Percentiles rank a stretch among this genome's conserved stretches.
phyloP scores from a whole-genome alignment of 2,113 vertebrate genomes.

The Crotalus helleri region DNA sequence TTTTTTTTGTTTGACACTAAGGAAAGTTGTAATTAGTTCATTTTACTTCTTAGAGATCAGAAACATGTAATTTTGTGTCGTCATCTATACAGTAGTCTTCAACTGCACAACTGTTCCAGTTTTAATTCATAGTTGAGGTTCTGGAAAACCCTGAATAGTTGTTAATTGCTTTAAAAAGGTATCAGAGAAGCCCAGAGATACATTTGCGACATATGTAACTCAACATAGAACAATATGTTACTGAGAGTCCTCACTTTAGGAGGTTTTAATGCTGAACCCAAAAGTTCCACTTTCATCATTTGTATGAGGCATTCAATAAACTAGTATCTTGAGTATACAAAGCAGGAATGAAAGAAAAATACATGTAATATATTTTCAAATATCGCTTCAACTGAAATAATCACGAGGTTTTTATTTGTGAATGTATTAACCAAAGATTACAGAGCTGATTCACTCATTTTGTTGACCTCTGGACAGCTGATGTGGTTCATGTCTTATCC shows the following conservation, averaged over 20 bases:
- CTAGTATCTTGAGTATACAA: background rate
- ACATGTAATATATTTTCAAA: background rate
- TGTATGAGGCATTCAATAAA: background rate
- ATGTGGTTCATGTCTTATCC: background rate
- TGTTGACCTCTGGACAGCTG: background rate
- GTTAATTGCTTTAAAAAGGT: background rate
- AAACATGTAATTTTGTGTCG: background rate
- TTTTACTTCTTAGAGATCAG: background rate
- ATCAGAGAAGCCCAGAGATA: background rate
- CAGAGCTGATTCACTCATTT: background rate
- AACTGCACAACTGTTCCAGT: background rate
- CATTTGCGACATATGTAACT: background rate
- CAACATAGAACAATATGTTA: background rate
- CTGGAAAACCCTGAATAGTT: background rate
- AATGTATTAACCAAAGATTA: background rate
- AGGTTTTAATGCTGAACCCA: background rate
- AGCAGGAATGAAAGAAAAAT: background rate
- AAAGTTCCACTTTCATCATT: background rate
- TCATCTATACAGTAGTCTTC: background rate
- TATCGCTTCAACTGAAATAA: background rate
- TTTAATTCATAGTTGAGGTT: background rate
- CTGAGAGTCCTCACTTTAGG: background rate
- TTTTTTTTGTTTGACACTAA: background rate
- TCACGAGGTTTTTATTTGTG: background rate
- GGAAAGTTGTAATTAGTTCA: background rate